Evolutionary conservation across 2,888 invertebrate genomes (phyloP).

Genomic region (Clostera curtula): DNA sequence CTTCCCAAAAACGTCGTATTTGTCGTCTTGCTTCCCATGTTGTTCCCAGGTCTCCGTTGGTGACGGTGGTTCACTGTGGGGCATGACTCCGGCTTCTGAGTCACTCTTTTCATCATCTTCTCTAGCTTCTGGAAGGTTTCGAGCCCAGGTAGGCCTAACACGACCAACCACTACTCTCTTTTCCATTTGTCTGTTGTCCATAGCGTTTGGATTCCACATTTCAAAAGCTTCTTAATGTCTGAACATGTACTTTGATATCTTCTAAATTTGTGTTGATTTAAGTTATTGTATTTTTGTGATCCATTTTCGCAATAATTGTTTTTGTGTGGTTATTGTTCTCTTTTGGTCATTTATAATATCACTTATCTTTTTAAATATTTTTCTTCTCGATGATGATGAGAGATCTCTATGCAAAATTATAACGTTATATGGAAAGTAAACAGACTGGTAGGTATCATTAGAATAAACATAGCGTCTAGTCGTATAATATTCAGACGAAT

Average conservation of each 20-base stretch:
- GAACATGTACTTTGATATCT: slow-evolving; percentile 4
- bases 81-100: slow-evolving; percentile 48
- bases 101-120: slow-evolving; percentile 63
- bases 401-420: too few relatives aligned
- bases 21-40: slow-evolving; percentile 61
- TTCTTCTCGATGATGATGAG: too few relatives aligned
- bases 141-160: slow-evolving; percentile 72
- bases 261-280: too few relatives aligned
- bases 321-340: slow-evolving; percentile 8
- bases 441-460: too few relatives aligned
- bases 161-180: slow-evolving; percentile 76
- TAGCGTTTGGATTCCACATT: slow-evolving; percentile 68
- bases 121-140: slow-evolving; percentile 59
- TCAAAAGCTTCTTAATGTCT: slow-evolving; percentile 10
- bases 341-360: slow-evolving; percentile 3
- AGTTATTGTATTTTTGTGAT: too few relatives aligned
- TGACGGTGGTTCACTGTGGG: slow-evolving; percentile 62
- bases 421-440: too few relatives aligned
- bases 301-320: too few relatives aligned
- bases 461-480: too few relatives aligned
- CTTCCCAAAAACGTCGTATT: slow-evolving; percentile 75
- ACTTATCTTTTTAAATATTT: too few relatives aligned
- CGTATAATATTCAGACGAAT: too few relatives aligned
- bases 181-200: slow-evolving; percentile 71
- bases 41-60: slow-evolving; percentile 60